A percentile compares a stretch with the other conserved stretches of the same genome.
These are phyloP conservation scores for Bradypodion pumilum DNA, from an alignment of 2,797 vertebrate genomes.

Conservation along the genomic window DNA sequence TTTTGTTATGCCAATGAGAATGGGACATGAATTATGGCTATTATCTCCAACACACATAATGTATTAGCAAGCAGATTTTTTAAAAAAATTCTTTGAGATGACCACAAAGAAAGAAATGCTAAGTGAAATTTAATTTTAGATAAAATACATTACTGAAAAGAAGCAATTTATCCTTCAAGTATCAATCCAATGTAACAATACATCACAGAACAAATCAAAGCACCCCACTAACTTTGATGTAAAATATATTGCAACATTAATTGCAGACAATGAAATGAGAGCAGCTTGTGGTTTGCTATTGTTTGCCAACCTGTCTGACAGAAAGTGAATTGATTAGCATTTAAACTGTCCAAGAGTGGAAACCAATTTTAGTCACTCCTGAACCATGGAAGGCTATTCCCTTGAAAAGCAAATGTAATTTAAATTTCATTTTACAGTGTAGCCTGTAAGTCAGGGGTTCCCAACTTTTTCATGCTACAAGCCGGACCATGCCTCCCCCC, in stretches of 20 bases:
- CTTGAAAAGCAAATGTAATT: slow-evolving; percentile 19
- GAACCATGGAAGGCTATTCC: slow-evolving; percentile 33
- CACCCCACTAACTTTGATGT: slow-evolving; percentile 53
- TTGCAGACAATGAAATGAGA: slow-evolving; percentile 58
- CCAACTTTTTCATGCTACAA: too few species aligned
- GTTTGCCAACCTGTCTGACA: slow-evolving; percentile 53
- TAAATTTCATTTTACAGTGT: slow-evolving; percentile 37
- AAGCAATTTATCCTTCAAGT: slow-evolving; percentile 32
- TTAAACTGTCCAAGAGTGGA: slow-evolving; percentile 48
- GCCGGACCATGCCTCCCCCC: too few species aligned
- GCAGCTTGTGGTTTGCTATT: slow-evolving; percentile 53
- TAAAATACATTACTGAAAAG: slow-evolving; percentile 1
- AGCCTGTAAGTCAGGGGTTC: too few species aligned
- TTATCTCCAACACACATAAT: background rate
- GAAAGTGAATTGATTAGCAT: slow-evolving; percentile 54
- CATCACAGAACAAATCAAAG: slow-evolving; percentile 54
- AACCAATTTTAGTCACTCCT: slow-evolving; percentile 35
- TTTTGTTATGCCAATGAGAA: background rate
- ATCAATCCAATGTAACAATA: slow-evolving; percentile 36
- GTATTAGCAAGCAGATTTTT: background rate
- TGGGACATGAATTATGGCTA: background rate
- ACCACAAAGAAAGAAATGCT: slow-evolving; percentile 23
- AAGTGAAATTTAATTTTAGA: slow-evolving; percentile 41
- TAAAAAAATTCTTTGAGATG: slow-evolving; percentile 14
- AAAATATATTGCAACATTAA: slow-evolving; percentile 53